These are phyloP conservation scores for Paratilapia polleni DNA, from an alignment of 2,113 vertebrate species.

Conservation along the genomic window DNA sequence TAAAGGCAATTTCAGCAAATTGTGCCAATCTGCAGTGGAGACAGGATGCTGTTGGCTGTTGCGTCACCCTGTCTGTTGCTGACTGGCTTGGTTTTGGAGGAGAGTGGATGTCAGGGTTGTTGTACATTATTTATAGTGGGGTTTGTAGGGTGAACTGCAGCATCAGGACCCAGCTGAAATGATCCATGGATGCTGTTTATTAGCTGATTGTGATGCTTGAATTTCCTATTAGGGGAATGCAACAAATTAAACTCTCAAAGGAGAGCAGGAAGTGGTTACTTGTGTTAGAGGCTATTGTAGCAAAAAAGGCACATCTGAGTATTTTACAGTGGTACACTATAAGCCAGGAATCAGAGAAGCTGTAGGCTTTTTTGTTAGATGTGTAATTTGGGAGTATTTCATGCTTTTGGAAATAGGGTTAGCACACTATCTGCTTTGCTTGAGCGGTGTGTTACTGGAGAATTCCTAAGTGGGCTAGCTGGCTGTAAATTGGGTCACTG, in stretches of 20 bases:
- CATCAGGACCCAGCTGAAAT: background rate
- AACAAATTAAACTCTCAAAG: background rate
- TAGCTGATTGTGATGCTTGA: background rate
- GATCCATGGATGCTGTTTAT: conserved; percentile 10
- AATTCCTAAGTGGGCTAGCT: conserved; percentile 63
- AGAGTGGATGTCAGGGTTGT: conserved; percentile 7
- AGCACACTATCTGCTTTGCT: conserved; percentile 30
- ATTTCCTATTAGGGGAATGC: background rate
- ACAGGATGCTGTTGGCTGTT: conserved; percentile 6
- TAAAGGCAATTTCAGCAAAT: conserved; percentile 21
- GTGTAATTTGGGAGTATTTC: conserved; percentile 23
- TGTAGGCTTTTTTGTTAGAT: conserved; percentile 18
- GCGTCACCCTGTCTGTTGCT: background rate
- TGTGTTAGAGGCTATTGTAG: background rate
- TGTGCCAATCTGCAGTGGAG: background rate
- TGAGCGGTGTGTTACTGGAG: conserved; percentile 45
- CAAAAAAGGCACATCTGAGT: background rate
- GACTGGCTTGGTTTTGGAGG: background rate
- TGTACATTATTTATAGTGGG: conserved; percentile 27
- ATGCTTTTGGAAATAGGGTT: conserved; percentile 52
- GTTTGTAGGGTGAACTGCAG: conserved; percentile 18
- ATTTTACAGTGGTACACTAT: background rate
- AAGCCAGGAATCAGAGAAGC: background rate
- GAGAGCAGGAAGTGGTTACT: background rate
- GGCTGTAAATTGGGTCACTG: conserved; percentile 74